Evolutionary conservation across 2,113 vertebrate genomes (phyloP).

Genomic region (Atlantisia rogersi): DNA sequence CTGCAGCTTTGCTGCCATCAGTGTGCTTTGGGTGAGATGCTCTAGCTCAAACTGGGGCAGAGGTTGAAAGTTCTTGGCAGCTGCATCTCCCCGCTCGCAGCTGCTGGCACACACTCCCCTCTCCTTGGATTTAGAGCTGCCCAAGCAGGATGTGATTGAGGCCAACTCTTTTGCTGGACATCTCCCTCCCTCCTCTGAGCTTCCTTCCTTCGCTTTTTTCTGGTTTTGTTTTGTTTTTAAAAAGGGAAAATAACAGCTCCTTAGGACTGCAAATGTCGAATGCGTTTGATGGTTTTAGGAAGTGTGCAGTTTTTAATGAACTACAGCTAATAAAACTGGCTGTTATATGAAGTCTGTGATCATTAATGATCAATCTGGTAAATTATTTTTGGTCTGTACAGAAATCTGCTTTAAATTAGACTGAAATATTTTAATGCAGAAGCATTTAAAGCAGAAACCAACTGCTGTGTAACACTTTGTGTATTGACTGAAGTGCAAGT

Average conservation of each 20-base stretch:
- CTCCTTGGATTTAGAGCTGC: constrained; percentile 38
- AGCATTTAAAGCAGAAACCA: neutral
- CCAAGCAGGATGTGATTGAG: constrained; percentile 62
- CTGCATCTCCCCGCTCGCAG: neutral
- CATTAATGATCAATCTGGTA: constrained; percentile 16
- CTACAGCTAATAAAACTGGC: constrained; percentile 11
- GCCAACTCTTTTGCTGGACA: constrained; percentile 58
- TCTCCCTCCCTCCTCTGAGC: constrained; percentile 55
- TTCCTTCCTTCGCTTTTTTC: constrained; percentile 40
- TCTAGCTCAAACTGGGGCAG: neutral
- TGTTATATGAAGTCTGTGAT: neutral
- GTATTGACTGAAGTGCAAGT: neutral
- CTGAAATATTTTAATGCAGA: neutral
- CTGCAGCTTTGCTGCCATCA: neutral
- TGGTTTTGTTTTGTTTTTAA: neutral
- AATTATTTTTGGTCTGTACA: neutral
- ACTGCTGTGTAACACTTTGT: neutral
- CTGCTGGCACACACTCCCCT: constrained; percentile 19
- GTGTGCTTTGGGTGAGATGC: neutral
- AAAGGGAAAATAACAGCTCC: constrained; percentile 13
- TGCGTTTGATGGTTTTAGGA: constrained; percentile 1
- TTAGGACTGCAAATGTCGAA: constrained; percentile 20
- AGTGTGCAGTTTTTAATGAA: neutral
- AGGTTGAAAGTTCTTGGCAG: constrained; percentile 50
- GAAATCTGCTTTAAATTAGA: constrained; percentile 48